Evolutionary conservation across 2,113 vertebrate species (phyloP).

Genomic region (Ceratotherium simum): DNA sequence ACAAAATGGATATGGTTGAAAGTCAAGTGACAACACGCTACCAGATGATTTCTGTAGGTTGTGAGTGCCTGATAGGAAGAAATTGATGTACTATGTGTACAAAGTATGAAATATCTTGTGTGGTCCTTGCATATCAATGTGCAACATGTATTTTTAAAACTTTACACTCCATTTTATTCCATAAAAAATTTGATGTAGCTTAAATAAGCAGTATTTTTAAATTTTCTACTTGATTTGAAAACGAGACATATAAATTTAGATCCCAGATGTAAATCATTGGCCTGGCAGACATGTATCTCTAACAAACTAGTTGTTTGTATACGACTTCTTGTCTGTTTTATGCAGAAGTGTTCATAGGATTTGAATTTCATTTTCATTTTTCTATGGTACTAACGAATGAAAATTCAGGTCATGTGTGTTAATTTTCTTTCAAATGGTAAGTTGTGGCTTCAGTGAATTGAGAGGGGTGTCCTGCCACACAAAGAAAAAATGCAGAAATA

Average conservation of each 20-base stretch:
- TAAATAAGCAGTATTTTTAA: background rate
- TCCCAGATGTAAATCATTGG: background rate
- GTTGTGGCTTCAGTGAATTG: background rate
- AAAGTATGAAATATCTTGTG: background rate
- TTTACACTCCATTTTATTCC: background rate
- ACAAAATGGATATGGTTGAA: background rate
- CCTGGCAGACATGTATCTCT: background rate
- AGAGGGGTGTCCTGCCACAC: background rate
- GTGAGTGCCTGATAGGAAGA: background rate
- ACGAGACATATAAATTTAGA: background rate
- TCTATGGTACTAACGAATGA: background rate
- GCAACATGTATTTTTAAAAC: background rate
- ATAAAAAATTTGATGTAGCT: background rate
- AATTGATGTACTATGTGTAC: background rate
- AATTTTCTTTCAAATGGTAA: slow-evolving; percentile 12
- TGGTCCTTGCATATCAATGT: background rate
- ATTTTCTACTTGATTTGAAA: slow-evolving; percentile 3
- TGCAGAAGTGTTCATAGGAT: background rate
- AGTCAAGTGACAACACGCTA: background rate
- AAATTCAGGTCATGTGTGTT: background rate
- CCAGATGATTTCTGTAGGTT: background rate
- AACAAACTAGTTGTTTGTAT: background rate
- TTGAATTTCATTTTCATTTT: slow-evolving; percentile 15
- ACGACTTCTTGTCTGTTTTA: background rate
- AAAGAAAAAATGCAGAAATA: background rate